Base-by-base conservation (phyloP, 2,888 invertebrate species). In the Andrena fulva region DNA sequence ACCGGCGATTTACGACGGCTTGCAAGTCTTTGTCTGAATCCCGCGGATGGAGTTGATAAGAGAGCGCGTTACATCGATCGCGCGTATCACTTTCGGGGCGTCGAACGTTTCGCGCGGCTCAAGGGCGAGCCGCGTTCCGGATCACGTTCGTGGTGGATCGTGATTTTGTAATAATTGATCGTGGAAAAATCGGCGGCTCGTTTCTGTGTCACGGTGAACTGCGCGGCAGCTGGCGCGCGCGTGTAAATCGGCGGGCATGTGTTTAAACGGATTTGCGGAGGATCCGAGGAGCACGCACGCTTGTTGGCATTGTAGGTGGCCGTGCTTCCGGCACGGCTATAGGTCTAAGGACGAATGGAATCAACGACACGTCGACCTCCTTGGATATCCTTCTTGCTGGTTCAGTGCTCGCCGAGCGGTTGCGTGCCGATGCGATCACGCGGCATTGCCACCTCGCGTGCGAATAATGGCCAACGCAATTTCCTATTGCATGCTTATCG, bases 361-460 rank as follows among this genome's bases (percentile, higher is more conserved):
- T 52, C 56, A 63, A 50, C 20, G 73, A 52, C 52, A n/a, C 12
- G 7, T 62, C n/a, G 24, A 52, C 71, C 68, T 72, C 27, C 62
- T 52, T 10, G 20, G 29, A 24, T 35, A 56, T 50, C 48, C 42
- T 62, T 62, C 78, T n/a, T 16, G 20, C 5, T 31, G 52, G 33
- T 68, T 50, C 71, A n/a, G n/a, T 63, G 71, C 35, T 82, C 54
- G 16, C 24, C 0, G 35, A 29, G n/a, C 27, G 67, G 29, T 72
- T 33, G 71, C 78, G 62, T 72, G 70, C 31, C 2, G 56, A 56
- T 62, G 29, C 27, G 50, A 80, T 54, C 35, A 10, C 31, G 27
- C 10, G 42, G 29, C 20, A 67, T 77, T 64, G 42, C 59, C n/a
- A 24, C 3, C n/a, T 62, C 33, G 66, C 62, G 71, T 80, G 62